phyloP scores from a whole-genome alignment of 2,888 invertebrate genomes.

The Lutraria lutraria region DNA sequence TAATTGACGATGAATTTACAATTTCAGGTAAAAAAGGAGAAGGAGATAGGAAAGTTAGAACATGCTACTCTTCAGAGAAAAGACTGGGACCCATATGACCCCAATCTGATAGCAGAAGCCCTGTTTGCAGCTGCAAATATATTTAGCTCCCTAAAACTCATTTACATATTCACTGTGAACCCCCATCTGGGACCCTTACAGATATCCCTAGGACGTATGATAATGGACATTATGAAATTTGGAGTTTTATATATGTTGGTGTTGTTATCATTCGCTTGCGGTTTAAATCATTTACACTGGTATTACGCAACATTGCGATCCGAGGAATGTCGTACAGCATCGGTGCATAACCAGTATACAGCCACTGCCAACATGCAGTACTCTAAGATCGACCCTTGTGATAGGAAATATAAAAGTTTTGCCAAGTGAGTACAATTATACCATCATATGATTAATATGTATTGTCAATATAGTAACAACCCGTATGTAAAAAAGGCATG shows the following conservation, averaged over 20 bases:
- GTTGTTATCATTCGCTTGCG: slow-evolving; percentile 96
- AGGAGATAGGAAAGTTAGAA: slow-evolving; percentile 64
- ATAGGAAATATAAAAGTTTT: slow-evolving; percentile 85
- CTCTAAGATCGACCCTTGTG: slow-evolving; percentile 82
- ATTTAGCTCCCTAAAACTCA: slow-evolving; percentile 95
- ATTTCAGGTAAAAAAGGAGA: slow-evolving; percentile 77
- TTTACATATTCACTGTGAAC: slow-evolving; percentile 97
- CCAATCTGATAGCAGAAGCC: slow-evolving; percentile 93
- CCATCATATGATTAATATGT: not conserved
- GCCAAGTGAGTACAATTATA: slow-evolving; percentile 84
- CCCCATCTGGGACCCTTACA: slow-evolving; percentile 96
- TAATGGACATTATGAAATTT: slow-evolving; percentile 95
- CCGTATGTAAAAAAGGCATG: too few relatives aligned
- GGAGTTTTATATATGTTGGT: slow-evolving; percentile 93
- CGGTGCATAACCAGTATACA: slow-evolving; percentile 38
- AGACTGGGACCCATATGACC: slow-evolving; percentile 99
- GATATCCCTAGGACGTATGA: slow-evolving; percentile 93
- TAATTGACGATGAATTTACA: not conserved
- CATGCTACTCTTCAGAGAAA: slow-evolving; percentile 89
- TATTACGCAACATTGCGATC: slow-evolving; percentile 88
- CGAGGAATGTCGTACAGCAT: slow-evolving; percentile 75
- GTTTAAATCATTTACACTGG: slow-evolving; percentile 96
- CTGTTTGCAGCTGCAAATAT: slow-evolving; percentile 99
- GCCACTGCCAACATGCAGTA: slow-evolving; percentile 42
- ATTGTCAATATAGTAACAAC: too few relatives aligned